phyloP scores from a whole-genome alignment of 2,797 vertebrate genomes.

The Etheostoma nigrum region DNA sequence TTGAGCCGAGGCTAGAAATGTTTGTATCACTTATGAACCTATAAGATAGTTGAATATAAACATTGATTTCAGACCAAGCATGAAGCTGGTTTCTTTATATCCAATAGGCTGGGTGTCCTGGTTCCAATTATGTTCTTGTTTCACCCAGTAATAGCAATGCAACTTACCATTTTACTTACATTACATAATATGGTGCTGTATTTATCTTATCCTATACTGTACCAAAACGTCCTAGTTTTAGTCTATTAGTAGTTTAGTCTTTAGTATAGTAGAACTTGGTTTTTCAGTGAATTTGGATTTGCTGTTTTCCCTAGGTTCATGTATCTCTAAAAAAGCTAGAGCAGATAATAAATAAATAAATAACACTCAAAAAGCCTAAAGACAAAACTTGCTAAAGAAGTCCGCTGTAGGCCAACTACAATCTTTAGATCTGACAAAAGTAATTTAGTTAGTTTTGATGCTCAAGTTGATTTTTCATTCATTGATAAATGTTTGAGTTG shows the following conservation, averaged over 20 bases:
- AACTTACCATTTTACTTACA: neutral
- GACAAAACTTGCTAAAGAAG: too few species aligned
- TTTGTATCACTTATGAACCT: neutral
- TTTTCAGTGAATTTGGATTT: too few species aligned
- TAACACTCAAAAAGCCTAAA: too few species aligned
- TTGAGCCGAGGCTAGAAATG: neutral
- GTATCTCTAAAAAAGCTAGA: too few species aligned
- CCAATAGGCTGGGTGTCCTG: neutral
- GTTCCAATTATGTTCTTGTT: neutral
- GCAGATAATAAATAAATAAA: too few species aligned
- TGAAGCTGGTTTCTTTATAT: neutral
- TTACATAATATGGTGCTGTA: neutral
- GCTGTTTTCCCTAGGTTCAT: too few species aligned
- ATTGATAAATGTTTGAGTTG: too few species aligned
- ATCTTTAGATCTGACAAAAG: too few species aligned
- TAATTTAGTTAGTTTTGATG: too few species aligned
- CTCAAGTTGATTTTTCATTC: too few species aligned
- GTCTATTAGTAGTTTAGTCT: neutral
- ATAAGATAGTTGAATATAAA: too few species aligned
- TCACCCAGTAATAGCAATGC: neutral
- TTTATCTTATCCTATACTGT: neutral
- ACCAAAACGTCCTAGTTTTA: neutral
- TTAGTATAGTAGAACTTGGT: neutral
- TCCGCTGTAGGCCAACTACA: too few species aligned
- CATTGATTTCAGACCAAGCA: neutral